A percentile compares a stretch with the other conserved stretches of the same genome.
Conservation (phyloP, 2,113 vertebrate genomes). For the Stigmatopora argus region DNA sequence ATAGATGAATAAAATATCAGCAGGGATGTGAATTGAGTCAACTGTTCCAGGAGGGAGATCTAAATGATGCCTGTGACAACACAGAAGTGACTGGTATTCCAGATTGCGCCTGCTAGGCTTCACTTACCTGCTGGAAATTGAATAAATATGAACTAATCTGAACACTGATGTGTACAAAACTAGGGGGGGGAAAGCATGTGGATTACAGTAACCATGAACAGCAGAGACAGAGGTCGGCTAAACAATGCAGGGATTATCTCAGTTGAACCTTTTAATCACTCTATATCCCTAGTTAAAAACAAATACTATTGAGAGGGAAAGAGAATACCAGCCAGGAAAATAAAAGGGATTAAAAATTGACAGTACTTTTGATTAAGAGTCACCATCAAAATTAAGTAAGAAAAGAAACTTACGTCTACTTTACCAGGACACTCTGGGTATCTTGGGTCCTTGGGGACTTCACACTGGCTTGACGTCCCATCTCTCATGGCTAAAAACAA, state of each 20-base stretch:
- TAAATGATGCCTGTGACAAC: background rate
- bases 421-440: slow-evolving; percentile 92
- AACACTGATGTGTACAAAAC: background rate
- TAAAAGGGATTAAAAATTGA: background rate
- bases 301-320: background rate
- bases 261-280: background rate
- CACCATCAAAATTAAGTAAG: background rate
- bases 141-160: background rate
- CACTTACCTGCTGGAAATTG: background rate
- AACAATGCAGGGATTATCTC: background rate
- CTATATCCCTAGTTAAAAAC: slow-evolving; percentile 1
- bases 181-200: background rate
- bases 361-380: background rate
- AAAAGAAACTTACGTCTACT: slow-evolving; percentile 82
- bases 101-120: background rate
- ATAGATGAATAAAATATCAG: background rate
- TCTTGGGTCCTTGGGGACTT: slow-evolving; percentile 85
- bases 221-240: background rate
- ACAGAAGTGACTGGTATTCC: background rate
- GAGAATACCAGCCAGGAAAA: background rate
- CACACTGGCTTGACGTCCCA: slow-evolving; percentile 83
- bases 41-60: background rate
- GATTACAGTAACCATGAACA: background rate
- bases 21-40: background rate
- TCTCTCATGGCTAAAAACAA: slow-evolving; percentile 66